Evolutionary conservation across 37 sponge, comb jelly and placozoan species (phyloP).

Genomic region (Axinella damicornis): DNA sequence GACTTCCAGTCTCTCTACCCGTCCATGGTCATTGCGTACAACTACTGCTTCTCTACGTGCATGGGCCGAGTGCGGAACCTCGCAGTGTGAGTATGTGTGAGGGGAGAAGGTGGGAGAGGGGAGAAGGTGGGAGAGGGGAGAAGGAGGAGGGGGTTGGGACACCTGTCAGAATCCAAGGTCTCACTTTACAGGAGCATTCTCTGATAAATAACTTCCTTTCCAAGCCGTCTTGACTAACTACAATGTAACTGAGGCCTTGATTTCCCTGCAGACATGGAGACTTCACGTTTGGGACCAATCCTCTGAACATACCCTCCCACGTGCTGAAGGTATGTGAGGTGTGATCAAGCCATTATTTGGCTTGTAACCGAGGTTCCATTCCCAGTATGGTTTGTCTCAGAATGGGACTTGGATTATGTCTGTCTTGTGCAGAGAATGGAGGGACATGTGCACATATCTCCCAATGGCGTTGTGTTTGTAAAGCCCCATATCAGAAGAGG

Average conservation of each 20-base stretch:
- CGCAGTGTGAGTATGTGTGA: constrained; percentile 42
- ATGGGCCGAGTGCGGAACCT: constrained; percentile 85
- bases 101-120: too few species aligned
- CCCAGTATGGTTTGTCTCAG: too few species aligned
- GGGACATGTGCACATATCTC: constrained; percentile 85
- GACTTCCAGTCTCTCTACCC: constrained; percentile 99
- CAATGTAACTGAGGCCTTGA: too few species aligned
- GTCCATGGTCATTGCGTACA: constrained; percentile 96
- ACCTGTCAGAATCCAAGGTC: too few species aligned
- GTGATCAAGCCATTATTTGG: too few species aligned
- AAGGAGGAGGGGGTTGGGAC: too few species aligned
- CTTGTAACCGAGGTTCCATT: too few species aligned
- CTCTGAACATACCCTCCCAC: constrained; percentile 19
- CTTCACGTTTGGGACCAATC: constrained; percentile 83
- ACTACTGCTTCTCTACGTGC: constrained; percentile 98
- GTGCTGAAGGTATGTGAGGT: constrained; percentile 21
- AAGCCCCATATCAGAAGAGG: constrained; percentile 82
- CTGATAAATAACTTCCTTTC: too few species aligned
- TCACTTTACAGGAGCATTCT: too few species aligned
- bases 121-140: too few species aligned
- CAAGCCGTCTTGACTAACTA: too few species aligned
- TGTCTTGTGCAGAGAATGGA: constrained; percentile 46
- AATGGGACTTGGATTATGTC: too few species aligned
- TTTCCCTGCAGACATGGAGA: constrained; percentile 46
- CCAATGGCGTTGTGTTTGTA: constrained; percentile 95